A percentile compares a stretch with the other conserved stretches of the same genome.
These are phyloP conservation scores for Metaphire vulgaris DNA, from an alignment of 1,140 invertebrate genomes.

Conservation along the genomic window DNA sequence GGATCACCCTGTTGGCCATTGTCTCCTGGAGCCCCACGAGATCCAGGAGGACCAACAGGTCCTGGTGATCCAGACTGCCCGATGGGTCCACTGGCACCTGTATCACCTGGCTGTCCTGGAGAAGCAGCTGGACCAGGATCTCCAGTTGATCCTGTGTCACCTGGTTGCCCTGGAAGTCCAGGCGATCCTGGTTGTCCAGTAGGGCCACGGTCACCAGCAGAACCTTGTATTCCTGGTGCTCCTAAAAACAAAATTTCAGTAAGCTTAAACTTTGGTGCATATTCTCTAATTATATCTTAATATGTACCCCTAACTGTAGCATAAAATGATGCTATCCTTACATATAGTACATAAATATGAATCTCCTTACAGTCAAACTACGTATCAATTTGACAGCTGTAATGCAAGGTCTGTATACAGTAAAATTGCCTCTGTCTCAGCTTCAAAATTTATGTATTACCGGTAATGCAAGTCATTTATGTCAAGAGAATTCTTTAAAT, in stretches of 20 bases:
- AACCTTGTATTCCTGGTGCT: not conserved
- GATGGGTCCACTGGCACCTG: constrained; percentile 54
- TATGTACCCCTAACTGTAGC: too few relatives aligned
- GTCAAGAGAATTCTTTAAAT: too few relatives aligned
- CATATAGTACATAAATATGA: too few relatives aligned
- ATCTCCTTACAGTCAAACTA: too few relatives aligned
- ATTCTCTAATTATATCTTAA: too few relatives aligned
- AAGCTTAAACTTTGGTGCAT: not conserved
- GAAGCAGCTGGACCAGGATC: constrained; percentile 8
- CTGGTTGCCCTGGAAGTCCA: constrained; percentile 18
- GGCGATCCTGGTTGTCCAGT: not conserved
- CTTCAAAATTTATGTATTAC: too few relatives aligned
- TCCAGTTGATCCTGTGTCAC: constrained; percentile 29
- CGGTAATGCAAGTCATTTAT: too few relatives aligned
- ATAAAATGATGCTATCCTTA: too few relatives aligned
- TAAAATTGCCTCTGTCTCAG: too few relatives aligned
- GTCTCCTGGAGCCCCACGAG: constrained; percentile 9
- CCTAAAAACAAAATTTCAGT: not conserved
- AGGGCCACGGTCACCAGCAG: not conserved
- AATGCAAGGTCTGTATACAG: too few relatives aligned
- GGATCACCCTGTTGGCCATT: constrained; percentile 36
- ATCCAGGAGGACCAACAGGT: constrained; percentile 16
- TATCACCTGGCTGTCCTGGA: constrained; percentile 59
- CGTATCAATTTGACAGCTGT: too few relatives aligned
- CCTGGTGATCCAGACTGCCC: constrained; percentile 15